Conservation (phyloP, 35 echinoderm and acorn worm species). For the Nesometra sesokonis region DNA sequence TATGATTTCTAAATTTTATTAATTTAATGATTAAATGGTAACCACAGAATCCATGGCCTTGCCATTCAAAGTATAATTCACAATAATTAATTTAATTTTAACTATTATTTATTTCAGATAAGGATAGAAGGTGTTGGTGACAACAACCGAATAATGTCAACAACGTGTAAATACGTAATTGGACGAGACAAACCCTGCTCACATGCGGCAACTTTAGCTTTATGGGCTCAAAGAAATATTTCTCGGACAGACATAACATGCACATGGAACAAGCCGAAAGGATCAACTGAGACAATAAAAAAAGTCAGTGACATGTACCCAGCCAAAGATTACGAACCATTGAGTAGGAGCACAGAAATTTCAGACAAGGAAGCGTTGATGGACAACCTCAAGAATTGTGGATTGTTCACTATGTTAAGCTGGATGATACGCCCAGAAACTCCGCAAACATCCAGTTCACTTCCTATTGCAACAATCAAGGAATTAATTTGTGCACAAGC, state of each 20-base stretch:
- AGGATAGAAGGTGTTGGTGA: no score
- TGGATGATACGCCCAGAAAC: neutral
- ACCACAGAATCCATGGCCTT: no score
- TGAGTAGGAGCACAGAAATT: neutral
- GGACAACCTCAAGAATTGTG: neutral
- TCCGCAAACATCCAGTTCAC: no score
- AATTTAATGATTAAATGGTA: no score
- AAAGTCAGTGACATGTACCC: neutral
- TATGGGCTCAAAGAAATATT: neutral
- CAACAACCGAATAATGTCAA: no score
- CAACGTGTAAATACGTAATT: no score
- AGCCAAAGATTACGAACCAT: neutral
- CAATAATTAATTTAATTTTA: no score
- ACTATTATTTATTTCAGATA: no score
- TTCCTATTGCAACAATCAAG: neutral
- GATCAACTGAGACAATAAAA: no score
- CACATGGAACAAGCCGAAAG: neutral
- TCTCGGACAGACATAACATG: constrained; percentile 1
- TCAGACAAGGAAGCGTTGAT: neutral
- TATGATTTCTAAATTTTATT: no score
- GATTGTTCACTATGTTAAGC: neutral
- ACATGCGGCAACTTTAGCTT: neutral
- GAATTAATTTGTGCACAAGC: neutral
- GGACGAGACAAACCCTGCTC: neutral
- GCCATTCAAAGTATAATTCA: no score